Evolutionary conservation across 2,888 invertebrate species (phyloP).

Genomic region (Apodemia hepburni): DNA sequence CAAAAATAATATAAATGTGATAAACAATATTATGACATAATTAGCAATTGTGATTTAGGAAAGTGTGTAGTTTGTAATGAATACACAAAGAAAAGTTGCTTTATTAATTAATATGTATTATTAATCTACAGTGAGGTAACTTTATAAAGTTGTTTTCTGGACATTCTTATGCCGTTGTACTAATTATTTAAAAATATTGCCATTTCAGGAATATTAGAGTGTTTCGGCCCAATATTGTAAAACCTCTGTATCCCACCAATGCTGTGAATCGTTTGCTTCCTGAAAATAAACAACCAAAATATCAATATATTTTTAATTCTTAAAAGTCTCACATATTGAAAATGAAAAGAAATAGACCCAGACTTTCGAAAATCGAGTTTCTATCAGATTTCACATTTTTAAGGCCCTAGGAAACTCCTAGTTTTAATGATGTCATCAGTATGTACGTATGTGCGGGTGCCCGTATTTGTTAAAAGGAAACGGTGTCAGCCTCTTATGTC

Average conservation of each 20-base stretch:
- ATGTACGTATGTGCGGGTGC: too few relatives aligned
- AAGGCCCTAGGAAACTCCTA: too few relatives aligned
- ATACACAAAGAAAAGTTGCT: constrained; percentile 62
- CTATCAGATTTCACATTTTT: too few relatives aligned
- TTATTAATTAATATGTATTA: constrained; percentile 66
- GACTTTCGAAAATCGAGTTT: too few relatives aligned
- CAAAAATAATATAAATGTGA: constrained; percentile 76
- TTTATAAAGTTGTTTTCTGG: constrained; percentile 66
- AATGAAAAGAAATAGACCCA: too few relatives aligned
- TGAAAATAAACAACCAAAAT: constrained; percentile 79
- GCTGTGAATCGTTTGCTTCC: constrained; percentile 80
- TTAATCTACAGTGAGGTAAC: constrained; percentile 51
- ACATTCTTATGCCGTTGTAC: constrained; percentile 68
- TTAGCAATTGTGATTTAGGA: constrained; percentile 77
- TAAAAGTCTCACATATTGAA: not conserved
- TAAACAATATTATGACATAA: constrained; percentile 74
- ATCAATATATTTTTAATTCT: constrained; percentile 44
- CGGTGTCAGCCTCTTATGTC: too few relatives aligned
- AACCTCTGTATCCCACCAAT: constrained; percentile 77
- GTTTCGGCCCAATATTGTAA: constrained; percentile 73
- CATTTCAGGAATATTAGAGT: constrained; percentile 57
- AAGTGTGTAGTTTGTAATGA: constrained; percentile 63
- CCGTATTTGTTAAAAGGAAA: too few relatives aligned
- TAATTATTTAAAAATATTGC: constrained; percentile 45
- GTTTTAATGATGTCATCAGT: too few relatives aligned